Evolutionary conservation across 1,140 invertebrate genomes (phyloP).

Genomic region (Drosophila nebulosa): DNA sequence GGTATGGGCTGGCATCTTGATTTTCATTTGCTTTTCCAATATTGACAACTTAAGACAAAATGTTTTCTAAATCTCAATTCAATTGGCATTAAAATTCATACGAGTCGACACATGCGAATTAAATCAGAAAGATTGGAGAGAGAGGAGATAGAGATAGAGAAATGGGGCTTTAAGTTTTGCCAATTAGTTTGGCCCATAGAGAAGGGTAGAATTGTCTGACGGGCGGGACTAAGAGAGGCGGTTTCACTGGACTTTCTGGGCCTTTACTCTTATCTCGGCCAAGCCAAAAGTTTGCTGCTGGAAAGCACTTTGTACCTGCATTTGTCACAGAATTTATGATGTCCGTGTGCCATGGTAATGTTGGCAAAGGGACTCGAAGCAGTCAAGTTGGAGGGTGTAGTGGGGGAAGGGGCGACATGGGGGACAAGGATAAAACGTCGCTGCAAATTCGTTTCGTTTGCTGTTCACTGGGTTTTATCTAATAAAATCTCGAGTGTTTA

Average conservation of each 20-base stretch:
- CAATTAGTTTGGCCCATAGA: slow-evolving; percentile 47
- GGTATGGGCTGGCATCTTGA: slow-evolving; percentile 13
- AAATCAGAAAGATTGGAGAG: neutral
- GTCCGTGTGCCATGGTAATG: slow-evolving; percentile 22
- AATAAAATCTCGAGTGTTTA: slow-evolving; percentile 77
- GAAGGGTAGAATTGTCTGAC: neutral
- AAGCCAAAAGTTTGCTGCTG: slow-evolving; percentile 56
- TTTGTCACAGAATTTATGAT: slow-evolving; percentile 76
- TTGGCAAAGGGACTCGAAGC: neutral
- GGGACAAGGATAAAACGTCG: slow-evolving; percentile 20
- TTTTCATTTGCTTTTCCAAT: neutral
- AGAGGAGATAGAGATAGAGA: neutral
- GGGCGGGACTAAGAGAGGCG: neutral
- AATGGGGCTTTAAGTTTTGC: slow-evolving; percentile 42
- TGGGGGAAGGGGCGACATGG: neutral
- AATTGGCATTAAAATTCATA: slow-evolving; percentile 63
- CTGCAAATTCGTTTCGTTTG: slow-evolving; percentile 56
- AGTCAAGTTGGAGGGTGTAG: neutral
- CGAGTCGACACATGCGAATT: slow-evolving; percentile 17
- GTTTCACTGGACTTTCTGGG: slow-evolving; percentile 9
- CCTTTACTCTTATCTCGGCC: slow-evolving; percentile 26
- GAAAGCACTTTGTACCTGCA: slow-evolving; percentile 67
- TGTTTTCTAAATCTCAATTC: slow-evolving; percentile 55
- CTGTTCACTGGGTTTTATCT: slow-evolving; percentile 70
- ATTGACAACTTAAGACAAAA: slow-evolving; percentile 63